Conservation (phyloP, 2,113 vertebrate species). For the Oncorhynchus nerka region DNA sequence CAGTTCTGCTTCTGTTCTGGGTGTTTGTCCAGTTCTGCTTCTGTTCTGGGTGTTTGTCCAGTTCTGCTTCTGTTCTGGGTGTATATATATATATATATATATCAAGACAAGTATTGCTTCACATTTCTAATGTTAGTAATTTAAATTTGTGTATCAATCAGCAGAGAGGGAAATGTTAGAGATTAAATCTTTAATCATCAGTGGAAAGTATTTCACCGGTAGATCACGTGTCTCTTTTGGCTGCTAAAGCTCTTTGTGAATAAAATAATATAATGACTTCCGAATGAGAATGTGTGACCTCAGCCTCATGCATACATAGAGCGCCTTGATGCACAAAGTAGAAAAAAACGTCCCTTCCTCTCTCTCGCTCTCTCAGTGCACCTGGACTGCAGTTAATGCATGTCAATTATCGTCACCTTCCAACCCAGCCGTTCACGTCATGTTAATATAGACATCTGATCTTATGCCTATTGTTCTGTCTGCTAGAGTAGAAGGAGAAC, state of each 20-base stretch:
- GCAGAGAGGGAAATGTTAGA: neutral
- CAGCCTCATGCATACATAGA: conserved; percentile 38
- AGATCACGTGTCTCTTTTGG: neutral
- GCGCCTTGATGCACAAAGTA: conserved; percentile 1
- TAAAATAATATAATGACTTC: conserved; percentile 54
- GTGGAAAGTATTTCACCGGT: neutral
- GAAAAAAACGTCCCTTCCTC: conserved; percentile 4
- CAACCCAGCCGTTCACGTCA: conserved; percentile 38
- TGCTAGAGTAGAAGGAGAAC: neutral
- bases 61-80: neutral
- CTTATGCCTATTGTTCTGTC: conserved; percentile 9
- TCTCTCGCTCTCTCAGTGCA: conserved; percentile 15
- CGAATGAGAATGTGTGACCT: conserved; percentile 32
- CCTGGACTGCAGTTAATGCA: conserved; percentile 49
- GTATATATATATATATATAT: too few species aligned
- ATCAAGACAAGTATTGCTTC: too few species aligned
- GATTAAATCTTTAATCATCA: neutral
- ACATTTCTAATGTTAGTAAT: too few species aligned
- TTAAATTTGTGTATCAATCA: neutral
- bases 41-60: too few species aligned
- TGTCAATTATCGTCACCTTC: conserved; percentile 49
- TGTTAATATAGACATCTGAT: conserved; percentile 28
- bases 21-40: too few species aligned
- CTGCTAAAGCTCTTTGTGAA: conserved; percentile 42
- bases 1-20: too few species aligned